Evolutionary conservation across 2,888 invertebrate genomes (phyloP), one percentile per base, ranked within the genome.

Genomic region (Cerastoderma edule): DNA sequence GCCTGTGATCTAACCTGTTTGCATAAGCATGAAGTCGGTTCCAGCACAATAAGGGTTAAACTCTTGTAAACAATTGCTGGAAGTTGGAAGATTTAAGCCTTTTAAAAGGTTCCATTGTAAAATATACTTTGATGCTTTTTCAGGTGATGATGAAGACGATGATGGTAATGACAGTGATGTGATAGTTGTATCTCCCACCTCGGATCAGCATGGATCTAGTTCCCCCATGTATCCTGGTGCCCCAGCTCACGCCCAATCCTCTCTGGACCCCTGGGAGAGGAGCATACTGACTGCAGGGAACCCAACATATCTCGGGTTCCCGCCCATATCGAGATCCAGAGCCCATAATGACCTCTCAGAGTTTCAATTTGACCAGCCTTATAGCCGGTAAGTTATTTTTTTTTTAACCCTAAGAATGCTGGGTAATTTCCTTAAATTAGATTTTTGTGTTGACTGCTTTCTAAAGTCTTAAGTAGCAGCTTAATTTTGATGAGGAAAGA

Each of bases 91-190:
- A n/a, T n/a, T n/a, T n/a, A n/a, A n/a, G n/a, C n/a, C n/a, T n/a
- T n/a, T n/a, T n/a, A n/a, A n/a, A n/a, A n/a, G n/a, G n/a, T n/a
- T n/a, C n/a, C n/a, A n/a, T n/a, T n/a, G n/a, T n/a, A n/a, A n/a
- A n/a, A n/a, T n/a, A n/a, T n/a, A n/a, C n/a, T 44, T 53, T 53
- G 53, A 16, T n/a, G 13, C 10, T 39, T n/a, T 67, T 67, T 24
- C 44, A 67, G 67, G n/a, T 30, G 74, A 69, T 16, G 64, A 57
- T 64, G 72, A n/a, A n/a, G n/a, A n/a, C n/a, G n/a, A 72, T 48
- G 76, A 86, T 76, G 82, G 75, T n/a, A 83, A 80, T 78, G 83
- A 85, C 35, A 87, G 85, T 72, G 87, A 87, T 80, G 87, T 87
- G n/a, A 83, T 87, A 19, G 83, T 87, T 65, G 72, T 88, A 27